phyloP scores from a whole-genome alignment of 2,797 vertebrate genomes.

The Macropodus opercularis region DNA sequence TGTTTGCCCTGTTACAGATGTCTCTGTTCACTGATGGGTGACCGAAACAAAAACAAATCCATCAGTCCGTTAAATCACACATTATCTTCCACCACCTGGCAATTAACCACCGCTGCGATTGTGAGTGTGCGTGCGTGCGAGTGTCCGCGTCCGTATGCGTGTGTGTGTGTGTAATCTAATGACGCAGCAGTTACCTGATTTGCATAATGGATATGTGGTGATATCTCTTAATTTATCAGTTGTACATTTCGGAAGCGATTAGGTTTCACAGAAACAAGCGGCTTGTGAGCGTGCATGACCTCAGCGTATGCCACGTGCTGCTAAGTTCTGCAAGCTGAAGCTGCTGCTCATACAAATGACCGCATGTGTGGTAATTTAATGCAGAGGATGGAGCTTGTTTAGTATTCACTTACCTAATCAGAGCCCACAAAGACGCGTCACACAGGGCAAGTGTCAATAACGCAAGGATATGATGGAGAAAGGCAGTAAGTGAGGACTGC shows the following conservation, averaged over 20 bases:
- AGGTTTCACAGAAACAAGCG: slow-evolving; percentile 26
- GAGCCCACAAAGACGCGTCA: slow-evolving; percentile 54
- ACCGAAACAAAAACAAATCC: slow-evolving; percentile 80
- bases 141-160: slow-evolving; percentile 19
- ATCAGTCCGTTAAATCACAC: slow-evolving; percentile 80
- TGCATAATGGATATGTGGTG: slow-evolving; percentile 65
- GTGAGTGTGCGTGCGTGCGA: slow-evolving; percentile 10
- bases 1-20: slow-evolving; percentile 71
- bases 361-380: slow-evolving; percentile 57
- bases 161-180: slow-evolving; percentile 67
- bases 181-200: slow-evolving; percentile 57
- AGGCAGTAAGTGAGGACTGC: slow-evolving; percentile 22
- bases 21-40: slow-evolving; percentile 74
- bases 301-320: slow-evolving; percentile 32
- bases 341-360: slow-evolving; percentile 22
- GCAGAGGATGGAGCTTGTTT: slow-evolving; percentile 58
- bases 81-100: slow-evolving; percentile 81
- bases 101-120: slow-evolving; percentile 74
- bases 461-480: slow-evolving; percentile 23
- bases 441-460: slow-evolving; percentile 52
- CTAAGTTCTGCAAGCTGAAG: slow-evolving; percentile 41
- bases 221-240: slow-evolving; percentile 73
- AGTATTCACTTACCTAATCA: slow-evolving; percentile 66
- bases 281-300: slow-evolving; percentile 23
- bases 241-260: slow-evolving; percentile 51